These are phyloP conservation scores for Trinectes maculatus DNA, from an alignment of 2,113 vertebrate genomes.

Conservation along the genomic window DNA sequence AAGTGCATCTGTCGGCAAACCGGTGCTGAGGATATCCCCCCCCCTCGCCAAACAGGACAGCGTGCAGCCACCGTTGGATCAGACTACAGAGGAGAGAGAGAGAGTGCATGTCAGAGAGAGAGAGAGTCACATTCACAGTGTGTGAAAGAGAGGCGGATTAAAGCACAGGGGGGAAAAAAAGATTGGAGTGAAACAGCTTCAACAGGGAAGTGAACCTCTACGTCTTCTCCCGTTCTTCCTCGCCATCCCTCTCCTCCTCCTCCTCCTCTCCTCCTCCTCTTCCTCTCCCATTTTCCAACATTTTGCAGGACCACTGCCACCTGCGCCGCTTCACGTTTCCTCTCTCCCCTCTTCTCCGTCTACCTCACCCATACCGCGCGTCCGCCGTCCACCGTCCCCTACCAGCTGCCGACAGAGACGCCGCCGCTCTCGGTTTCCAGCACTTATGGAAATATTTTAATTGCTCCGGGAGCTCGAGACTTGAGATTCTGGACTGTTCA, in stretches of 20 bases:
- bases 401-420: constrained; percentile 46
- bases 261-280: constrained; percentile 61
- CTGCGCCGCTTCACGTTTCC: constrained; percentile 61
- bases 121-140: constrained; percentile 61
- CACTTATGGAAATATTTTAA: constrained; percentile 71
- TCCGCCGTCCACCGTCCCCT: constrained; percentile 26
- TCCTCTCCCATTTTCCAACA: constrained; percentile 63
- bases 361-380: constrained; percentile 55
- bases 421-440: constrained; percentile 33
- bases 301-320: constrained; percentile 67
- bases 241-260: constrained; percentile 67
- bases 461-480: constrained; percentile 42
- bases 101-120: constrained; percentile 29
- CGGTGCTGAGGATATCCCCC: constrained; percentile 68
- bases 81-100: constrained; percentile 60
- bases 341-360: constrained; percentile 48
- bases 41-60: constrained; percentile 68
- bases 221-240: constrained; percentile 69
- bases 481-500: constrained; percentile 46
- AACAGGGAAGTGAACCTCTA: constrained; percentile 73
- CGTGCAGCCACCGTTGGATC: constrained; percentile 58
- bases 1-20: constrained; percentile 75
- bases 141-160: constrained; percentile 67
- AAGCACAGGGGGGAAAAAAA: constrained; percentile 55
- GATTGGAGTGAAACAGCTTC: constrained; percentile 71